Evolutionary conservation across 2,797 vertebrate species (phyloP).

Genomic region (Tragelaphus oryx): DNA sequence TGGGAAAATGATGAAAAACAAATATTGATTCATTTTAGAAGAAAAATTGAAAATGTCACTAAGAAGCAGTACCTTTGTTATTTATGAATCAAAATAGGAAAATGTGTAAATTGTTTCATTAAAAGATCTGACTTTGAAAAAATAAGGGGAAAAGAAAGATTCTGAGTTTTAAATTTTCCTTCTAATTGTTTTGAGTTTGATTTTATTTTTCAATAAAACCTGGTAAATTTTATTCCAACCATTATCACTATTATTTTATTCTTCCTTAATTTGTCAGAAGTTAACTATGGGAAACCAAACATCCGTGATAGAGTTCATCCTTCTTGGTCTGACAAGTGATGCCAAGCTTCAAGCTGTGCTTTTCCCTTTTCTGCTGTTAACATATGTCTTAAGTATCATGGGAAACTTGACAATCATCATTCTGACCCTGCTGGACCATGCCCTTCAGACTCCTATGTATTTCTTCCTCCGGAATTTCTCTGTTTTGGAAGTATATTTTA

Average conservation of each 20-base stretch:
- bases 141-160: not conserved
- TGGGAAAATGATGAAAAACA: not conserved
- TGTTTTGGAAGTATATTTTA: constrained; percentile 61
- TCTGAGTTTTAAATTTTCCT: not conserved
- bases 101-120: not conserved
- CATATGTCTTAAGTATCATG: constrained; percentile 59
- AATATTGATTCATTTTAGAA: not conserved
- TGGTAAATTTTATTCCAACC: not conserved
- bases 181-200: not conserved
- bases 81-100: not conserved
- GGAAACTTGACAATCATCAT: constrained; percentile 67
- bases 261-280: not conserved
- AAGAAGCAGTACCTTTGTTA: not conserved
- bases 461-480: constrained; percentile 72
- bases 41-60: not conserved
- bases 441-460: constrained; percentile 70
- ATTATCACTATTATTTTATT: not conserved
- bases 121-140: not conserved
- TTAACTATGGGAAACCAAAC: constrained; percentile 42
- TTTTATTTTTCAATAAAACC: not conserved
- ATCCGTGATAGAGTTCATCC: constrained; percentile 55
- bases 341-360: constrained; percentile 40
- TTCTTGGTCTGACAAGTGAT: constrained; percentile 67
- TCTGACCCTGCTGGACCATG: constrained; percentile 49
- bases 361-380: constrained; percentile 63